Conservation (phyloP, 1,140 invertebrate species). For the Calliphora vicina region DNA sequence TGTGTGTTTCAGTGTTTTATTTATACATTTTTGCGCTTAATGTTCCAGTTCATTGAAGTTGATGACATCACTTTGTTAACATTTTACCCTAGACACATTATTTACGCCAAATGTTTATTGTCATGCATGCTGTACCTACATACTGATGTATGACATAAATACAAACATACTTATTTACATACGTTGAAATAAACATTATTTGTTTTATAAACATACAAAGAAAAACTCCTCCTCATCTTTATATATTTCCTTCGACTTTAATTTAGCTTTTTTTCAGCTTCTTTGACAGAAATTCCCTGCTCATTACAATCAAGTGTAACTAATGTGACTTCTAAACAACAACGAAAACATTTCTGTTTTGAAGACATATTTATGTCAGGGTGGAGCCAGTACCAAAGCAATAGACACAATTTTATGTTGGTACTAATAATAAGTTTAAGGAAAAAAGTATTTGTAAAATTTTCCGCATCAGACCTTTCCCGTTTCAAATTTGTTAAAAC, state of each 20-base stretch:
- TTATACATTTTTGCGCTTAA: background rate
- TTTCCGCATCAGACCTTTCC: too few relatives aligned
- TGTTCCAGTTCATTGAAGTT: slow-evolving; percentile 4
- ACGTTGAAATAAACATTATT: background rate
- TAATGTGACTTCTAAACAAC: background rate
- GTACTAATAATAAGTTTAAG: too few relatives aligned
- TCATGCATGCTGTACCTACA: background rate
- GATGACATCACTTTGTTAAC: slow-evolving; percentile 16
- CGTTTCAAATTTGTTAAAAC: too few relatives aligned
- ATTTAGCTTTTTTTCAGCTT: background rate
- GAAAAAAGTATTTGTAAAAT: too few relatives aligned
- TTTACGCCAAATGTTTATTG: slow-evolving; percentile 16
- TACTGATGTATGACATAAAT: background rate
- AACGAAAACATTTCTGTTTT: background rate
- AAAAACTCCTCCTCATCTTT: background rate
- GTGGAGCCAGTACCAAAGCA: background rate
- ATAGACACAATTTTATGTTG: too few relatives aligned
- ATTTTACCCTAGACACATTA: slow-evolving; percentile 12
- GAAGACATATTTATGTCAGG: background rate
- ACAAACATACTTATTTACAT: background rate
- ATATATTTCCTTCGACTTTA: background rate
- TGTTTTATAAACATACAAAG: too few relatives aligned
- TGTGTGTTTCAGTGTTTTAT: background rate
- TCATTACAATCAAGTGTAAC: slow-evolving; percentile 16
- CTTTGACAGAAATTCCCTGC: background rate